Base-by-base conservation (phyloP, 2,797 vertebrate genomes). In the Scleropages formosus region DNA sequence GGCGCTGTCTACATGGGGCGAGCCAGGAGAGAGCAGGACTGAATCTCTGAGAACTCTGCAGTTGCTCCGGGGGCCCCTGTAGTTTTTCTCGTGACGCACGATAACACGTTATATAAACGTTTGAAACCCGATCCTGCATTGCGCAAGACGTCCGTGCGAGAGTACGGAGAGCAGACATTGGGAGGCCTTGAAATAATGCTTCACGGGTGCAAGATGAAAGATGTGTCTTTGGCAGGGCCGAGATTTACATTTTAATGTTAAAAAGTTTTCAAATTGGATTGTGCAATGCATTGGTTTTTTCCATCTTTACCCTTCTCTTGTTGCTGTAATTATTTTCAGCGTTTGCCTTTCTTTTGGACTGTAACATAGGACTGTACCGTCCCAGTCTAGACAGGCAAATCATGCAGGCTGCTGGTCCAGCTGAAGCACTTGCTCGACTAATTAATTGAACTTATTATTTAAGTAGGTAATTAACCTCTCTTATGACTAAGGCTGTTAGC, bases 41-140 rank as follows among this genome's bases (percentile, higher is more conserved):
- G n/a, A n/a, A n/a, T n/a, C n/a, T n/a, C n/a, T n/a, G n/a, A n/a
- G n/a, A n/a, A n/a, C 31, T 39, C 31, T 39, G 75, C 65, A 69
- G 76, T 67, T 75, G 72, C 81, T 80, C 80, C 73, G 31, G 80
- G 49, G 59, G 67, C 56, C 74, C 39, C 60, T 46, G 26, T 59
- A 77, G 78, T 64, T 58, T 80, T 76, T 67, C 59, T 18, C 78
- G 77, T 80, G 85, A 87, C 80, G 68, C 80, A 81, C 80, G 74
- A 9, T 69, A 56, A 74, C 66, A 10, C 61, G 68, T 75, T 73
- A 49, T 75, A 59, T 89, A 89, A 89, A 86, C 84, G 83, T 12
- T 74, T 81, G 78, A 84, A 85, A 87, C 80, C 75, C 82, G 83
- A 86, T 78, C 82, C 80, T 78, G 75, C 75, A 78, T 84, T 87